Base-by-base conservation (phyloP, 1,140 invertebrate genomes). In the Dendrolimus kikuchii region DNA sequence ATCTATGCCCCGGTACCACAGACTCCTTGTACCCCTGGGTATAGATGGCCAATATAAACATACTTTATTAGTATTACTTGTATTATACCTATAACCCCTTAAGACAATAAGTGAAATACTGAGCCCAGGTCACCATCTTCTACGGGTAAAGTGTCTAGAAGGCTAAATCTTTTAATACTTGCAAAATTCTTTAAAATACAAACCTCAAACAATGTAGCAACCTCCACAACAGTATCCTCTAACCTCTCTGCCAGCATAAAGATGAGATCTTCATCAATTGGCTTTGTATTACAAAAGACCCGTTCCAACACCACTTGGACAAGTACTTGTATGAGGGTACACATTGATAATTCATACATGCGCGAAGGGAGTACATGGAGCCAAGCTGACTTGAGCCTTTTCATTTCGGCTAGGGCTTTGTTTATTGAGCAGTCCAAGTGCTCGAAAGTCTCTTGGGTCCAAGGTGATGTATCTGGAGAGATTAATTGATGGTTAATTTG, bases 311-410 rank as follows among this genome's bases (percentile, higher is more conserved):
- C 67, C 0, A 68, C 59, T 46, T 84, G 75, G 10, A 43, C 7
- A 9, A 7, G 38, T 5, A 51, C 65, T 38, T 77, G 68, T 0
- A 78, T 57, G 5, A 88, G 59, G 0, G 79, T 73, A 41, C 75
- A 78, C 36, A 87, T 57, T 4, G 77, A 73, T 49, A 77, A 66
- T 37, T 86, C 73, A 49, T 85, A 88, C 75, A 86, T 87, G 5
- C 66, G 60, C 0, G 49, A 37, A 0, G 87, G 84, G 7, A 88
- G 65, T 0, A 86, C 56, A 46, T 68, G 56, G 8, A 62, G 56
- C 87, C 87, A 88, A 8, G 59, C 59, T 4, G 50, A 46, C 41
- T 77, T 75, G 0, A 88, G 58, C 7, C 75, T 68, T 39, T 67
- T 70, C 60, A 88, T 64, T 6, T 74, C 47, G 5, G 58, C 68